These are phyloP conservation scores for Schizotus pectinicornis DNA, from an alignment of 2,888 invertebrate genomes.

Conservation along the genomic window DNA sequence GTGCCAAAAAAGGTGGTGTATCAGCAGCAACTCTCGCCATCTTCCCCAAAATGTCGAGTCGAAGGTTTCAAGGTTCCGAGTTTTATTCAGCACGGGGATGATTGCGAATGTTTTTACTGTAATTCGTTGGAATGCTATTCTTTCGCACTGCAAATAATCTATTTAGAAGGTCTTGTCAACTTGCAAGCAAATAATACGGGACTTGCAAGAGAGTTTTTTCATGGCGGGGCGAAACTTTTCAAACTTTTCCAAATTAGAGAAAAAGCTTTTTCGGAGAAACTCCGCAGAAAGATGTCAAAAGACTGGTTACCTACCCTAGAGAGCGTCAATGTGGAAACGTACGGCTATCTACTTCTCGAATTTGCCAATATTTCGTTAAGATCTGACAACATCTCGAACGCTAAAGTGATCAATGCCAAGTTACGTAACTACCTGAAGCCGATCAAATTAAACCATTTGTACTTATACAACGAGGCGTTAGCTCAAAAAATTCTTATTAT, in stretches of 20 bases:
- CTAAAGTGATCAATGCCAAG: constrained; percentile 5
- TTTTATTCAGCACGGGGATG: constrained; percentile 8
- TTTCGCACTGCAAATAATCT: constrained; percentile 1
- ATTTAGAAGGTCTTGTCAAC: constrained; percentile 1
- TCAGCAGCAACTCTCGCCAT: not conserved
- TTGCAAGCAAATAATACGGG: constrained; percentile 1
- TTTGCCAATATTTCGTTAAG: constrained; percentile 8
- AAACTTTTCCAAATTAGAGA: not conserved
- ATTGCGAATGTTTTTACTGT: constrained; percentile 21
- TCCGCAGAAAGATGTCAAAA: not conserved
- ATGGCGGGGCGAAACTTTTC: constrained; percentile 7
- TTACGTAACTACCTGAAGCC: not conserved
- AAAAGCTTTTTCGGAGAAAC: not conserved
- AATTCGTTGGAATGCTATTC: constrained; percentile 5
- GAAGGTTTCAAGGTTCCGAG: constrained; percentile 9
- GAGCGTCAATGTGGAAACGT: not conserved
- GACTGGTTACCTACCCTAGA: not conserved
- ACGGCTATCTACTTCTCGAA: constrained; percentile 4
- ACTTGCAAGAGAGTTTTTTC: constrained; percentile 7
- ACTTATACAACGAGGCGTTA: constrained; percentile 10
- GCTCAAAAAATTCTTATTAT: constrained; percentile 7
- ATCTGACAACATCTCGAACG: not conserved
- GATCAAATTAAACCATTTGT: not conserved
- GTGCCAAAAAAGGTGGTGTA: not conserved
- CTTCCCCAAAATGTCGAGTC: constrained; percentile 4